These are phyloP conservation scores for Onychomys torridus DNA, from an alignment of 2,797 vertebrate species.

Conservation along the genomic window DNA sequence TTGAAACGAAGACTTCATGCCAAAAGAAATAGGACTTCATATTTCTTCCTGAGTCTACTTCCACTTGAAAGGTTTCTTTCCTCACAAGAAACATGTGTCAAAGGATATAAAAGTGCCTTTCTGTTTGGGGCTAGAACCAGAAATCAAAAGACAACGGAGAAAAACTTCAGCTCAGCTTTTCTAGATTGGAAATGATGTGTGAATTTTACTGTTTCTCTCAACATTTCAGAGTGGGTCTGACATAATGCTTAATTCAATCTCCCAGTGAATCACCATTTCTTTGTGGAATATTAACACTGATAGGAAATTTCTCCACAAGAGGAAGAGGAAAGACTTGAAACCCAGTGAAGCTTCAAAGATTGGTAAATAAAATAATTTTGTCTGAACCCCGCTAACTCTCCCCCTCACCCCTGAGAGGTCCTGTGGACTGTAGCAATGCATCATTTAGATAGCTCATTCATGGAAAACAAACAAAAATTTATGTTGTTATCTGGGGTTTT, in stretches of 20 bases:
- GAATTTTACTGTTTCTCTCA: constrained; percentile 71
- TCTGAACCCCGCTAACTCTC: constrained; percentile 63
- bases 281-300: constrained; percentile 51
- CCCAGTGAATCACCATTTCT: constrained; percentile 48
- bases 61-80: constrained; percentile 65
- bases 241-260: constrained; percentile 54
- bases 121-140: constrained; percentile 58
- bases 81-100: constrained; percentile 75
- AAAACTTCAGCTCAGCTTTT: constrained; percentile 72
- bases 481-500: background rate
- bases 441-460: constrained; percentile 13
- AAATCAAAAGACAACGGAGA: constrained; percentile 72
- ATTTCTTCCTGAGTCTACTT: constrained; percentile 69
- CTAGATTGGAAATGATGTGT: constrained; percentile 71
- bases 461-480: background rate
- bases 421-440: accelerated
- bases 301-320: constrained; percentile 58
- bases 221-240: constrained; percentile 52
- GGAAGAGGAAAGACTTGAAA: constrained; percentile 14
- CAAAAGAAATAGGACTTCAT: constrained; percentile 76
- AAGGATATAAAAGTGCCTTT: constrained; percentile 66
- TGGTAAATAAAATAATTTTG: constrained; percentile 44
- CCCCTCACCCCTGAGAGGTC: background rate
- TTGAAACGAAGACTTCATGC: constrained; percentile 66
- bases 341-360: background rate